Evolutionary conservation across 2,113 vertebrate genomes (phyloP).

Genomic region (Sylvietta virens): DNA sequence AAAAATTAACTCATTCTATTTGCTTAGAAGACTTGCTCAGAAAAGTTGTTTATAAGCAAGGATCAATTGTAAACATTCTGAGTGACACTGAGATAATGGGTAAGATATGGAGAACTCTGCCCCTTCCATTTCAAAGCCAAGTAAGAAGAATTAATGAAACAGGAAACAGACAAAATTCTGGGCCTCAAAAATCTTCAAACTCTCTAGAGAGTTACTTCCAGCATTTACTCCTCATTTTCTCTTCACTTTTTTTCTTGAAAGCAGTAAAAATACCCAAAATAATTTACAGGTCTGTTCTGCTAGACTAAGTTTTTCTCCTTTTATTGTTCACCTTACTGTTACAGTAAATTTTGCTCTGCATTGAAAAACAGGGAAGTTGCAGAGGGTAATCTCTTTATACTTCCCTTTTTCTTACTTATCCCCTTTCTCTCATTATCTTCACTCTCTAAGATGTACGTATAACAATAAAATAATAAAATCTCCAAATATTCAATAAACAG

Average conservation of each 20-base stretch:
- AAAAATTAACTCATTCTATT: neutral
- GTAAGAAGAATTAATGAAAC: neutral
- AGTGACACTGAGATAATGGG: neutral
- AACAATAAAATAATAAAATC: neutral
- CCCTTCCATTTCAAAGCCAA: neutral
- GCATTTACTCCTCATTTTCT: neutral
- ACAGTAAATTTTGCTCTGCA: neutral
- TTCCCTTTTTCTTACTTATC: neutral
- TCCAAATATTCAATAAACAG: neutral
- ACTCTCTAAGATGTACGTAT: neutral
- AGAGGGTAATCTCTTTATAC: neutral
- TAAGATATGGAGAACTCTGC: neutral
- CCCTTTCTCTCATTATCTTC: neutral
- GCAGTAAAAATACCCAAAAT: neutral
- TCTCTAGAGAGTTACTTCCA: neutral
- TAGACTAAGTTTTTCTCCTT: neutral
- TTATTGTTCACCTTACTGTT: neutral
- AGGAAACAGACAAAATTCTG: neutral
- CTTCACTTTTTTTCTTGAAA: neutral
- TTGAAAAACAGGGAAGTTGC: neutral
- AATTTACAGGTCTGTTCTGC: neutral
- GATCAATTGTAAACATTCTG: neutral
- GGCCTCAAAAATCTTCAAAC: neutral
- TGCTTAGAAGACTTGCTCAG: neutral
- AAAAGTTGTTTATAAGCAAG: neutral